Evolutionary conservation across 1,140 invertebrate species (phyloP), one percentile per base, ranked within the genome.

Genomic region (Ptiloglossa arizonensis): DNA sequence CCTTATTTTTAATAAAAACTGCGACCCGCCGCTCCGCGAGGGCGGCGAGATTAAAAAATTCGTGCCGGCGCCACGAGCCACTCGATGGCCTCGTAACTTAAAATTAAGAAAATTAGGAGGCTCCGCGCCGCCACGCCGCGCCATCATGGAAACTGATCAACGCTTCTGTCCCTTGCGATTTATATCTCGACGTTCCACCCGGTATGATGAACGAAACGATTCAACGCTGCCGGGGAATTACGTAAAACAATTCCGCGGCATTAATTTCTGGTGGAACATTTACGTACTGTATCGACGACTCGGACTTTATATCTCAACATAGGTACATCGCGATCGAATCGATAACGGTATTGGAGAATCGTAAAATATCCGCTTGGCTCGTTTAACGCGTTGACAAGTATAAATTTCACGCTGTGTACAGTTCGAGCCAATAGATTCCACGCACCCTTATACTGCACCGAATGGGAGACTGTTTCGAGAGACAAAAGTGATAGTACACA

Each of bases 1-100:
- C 63, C 83, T 86, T 88, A 82, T 87, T 88, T 87, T 88, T 89
- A 88, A 88, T 87, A 87, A 89, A 88, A 85, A 83, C 79, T 77
- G 77, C 84, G 70, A 78, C 50, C 44, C 24, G 4, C 2, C 32
- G 17, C 22, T n/a, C 32, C 27, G 41, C 67, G 6, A 2, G 46
- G 35, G 54, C 32, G n/a, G 62, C 69, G 76, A 87, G 83, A 86
- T 87, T 85, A 88, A 89, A 88, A 88, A 89, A 85, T 86, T 87
- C 83, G 78, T 73, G 63, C 79, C 67, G 72, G 64, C 62, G 70
- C 72, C 60, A 62, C 38, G 70, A 79, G 76, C 72, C 62, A 80
- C 81, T 75, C 79, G 81, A 81, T 79, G 72, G 86, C 75, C 68
- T 86, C 88, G 85, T 89, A 89, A 89, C 85, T 89, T 88, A 81